Percentiles rank a stretch among this genome's conserved stretches.
Evolutionary conservation across 2,797 vertebrate genomes (phyloP).

Genomic region (Malacoraja senta): DNA sequence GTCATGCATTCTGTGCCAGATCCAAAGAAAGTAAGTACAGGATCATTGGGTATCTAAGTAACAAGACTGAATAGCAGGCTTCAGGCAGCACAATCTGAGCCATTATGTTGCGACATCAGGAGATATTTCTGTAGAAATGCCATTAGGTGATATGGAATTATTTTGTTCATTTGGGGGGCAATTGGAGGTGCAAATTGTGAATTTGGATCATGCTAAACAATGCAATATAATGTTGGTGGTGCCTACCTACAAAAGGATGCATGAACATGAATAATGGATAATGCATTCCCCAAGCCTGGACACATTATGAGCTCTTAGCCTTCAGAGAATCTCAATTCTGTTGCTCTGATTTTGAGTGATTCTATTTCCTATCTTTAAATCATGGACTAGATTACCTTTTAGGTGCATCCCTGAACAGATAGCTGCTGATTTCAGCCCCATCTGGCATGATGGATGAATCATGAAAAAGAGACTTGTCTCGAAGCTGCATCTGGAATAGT

Average conservation of each 20-base stretch:
- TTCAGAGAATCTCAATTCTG: neutral
- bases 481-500: conserved; percentile 96
- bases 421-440: conserved; percentile 89
- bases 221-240: neutral
- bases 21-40: no score
- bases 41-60: no score
- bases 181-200: neutral
- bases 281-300: neutral
- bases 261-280: neutral
- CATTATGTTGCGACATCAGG: neutral
- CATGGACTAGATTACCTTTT: conserved; percentile 66
- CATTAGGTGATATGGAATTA: neutral
- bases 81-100: no score
- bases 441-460: conserved; percentile 89
- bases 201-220: neutral
- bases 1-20: no score
- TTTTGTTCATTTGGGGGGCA: neutral
- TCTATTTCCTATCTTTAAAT: neutral
- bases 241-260: neutral
- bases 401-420: conserved; percentile 89
- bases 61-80: no score
- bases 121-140: neutral
- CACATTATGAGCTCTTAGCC: neutral
- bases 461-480: conserved; percentile 83
- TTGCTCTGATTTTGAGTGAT: neutral